Evolutionary conservation across 2,113 vertebrate species (phyloP), one percentile per base, ranked within the genome.

Genomic region (Thryonomys swinderianus): DNA sequence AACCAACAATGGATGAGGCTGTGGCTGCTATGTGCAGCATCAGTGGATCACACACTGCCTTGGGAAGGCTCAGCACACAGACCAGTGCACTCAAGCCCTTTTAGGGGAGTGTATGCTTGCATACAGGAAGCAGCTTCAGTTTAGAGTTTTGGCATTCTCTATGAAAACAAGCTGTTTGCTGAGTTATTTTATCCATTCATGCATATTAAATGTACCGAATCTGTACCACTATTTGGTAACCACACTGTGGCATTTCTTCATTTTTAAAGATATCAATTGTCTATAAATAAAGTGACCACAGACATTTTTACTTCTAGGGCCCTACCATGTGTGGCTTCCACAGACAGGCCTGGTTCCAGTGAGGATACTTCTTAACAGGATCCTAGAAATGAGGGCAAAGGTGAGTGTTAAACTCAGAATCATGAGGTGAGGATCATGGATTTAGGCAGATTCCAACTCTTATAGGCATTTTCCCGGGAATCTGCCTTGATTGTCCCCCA

Each of bases 61-160:
- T n/a, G 9, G 27, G 57, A 40, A 37, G 16, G 13, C 23, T 4
- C 1, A 87, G 81, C 30, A 66, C 40, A 91, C 16, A 64, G 12
- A 4, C 3, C 20, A 40, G 51, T 9, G 20, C 1, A 37, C n/a
- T 7, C 25, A 55, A 42, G 34, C 30, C 2, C 32, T 27, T 1
- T 2, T 2, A 42, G 34, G 10, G 10, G 7, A 4, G 32, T 0
- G 1, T 45, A 18, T 8, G 9, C 20, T 80, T 81, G n/a, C 34
- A 74, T 4, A 18, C 0, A 45, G 32, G 27, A 85, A 92, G 27
- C 69, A 55, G 1, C 25, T 71, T 79, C 7, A 16, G 40, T 81
- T 93, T 79, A 67, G 37, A 86, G 37, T 66, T 92, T 88, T 81
- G 53, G 27, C 40, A 21, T 88, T 93, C 13, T 93, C 37, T 71